phyloP scores from a whole-genome alignment of 2,797 vertebrate genomes.

The Lerista edwardsae region DNA sequence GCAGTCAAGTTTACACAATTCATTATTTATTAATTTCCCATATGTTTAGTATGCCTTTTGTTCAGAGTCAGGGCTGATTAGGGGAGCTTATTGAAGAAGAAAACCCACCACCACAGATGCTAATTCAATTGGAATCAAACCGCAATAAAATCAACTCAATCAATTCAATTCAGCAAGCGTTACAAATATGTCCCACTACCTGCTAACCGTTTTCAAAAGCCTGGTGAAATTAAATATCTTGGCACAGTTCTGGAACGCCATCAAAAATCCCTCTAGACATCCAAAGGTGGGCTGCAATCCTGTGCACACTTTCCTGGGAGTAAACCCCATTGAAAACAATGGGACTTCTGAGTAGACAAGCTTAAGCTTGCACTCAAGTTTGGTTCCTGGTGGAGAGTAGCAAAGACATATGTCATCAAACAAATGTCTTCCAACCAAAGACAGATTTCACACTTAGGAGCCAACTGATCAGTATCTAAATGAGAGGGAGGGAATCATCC shows the following conservation, averaged over 20 bases:
- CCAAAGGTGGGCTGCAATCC: background rate
- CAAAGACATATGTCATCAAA: background rate
- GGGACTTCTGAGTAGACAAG: too few species aligned
- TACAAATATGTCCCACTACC: background rate
- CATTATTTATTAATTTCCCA: constrained; percentile 10
- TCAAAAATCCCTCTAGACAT: background rate
- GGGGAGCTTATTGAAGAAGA: too few species aligned
- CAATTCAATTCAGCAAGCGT: background rate
- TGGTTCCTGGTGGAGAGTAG: background rate
- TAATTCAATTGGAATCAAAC: background rate
- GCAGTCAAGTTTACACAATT: background rate
- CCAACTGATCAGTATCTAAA: too few species aligned
- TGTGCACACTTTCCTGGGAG: too few species aligned
- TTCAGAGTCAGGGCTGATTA: too few species aligned
- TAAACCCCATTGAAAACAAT: too few species aligned
- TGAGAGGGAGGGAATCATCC: background rate
- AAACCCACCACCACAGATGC: too few species aligned
- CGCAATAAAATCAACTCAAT: background rate
- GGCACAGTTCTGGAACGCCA: background rate
- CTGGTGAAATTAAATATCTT: background rate
- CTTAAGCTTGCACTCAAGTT: too few species aligned
- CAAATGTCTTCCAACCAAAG: background rate
- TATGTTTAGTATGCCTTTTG: too few species aligned
- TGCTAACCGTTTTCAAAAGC: background rate
- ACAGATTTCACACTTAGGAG: too few species aligned